phyloP scores from a whole-genome alignment of 2,797 vertebrate genomes.

The Galaxias olidus region DNA sequence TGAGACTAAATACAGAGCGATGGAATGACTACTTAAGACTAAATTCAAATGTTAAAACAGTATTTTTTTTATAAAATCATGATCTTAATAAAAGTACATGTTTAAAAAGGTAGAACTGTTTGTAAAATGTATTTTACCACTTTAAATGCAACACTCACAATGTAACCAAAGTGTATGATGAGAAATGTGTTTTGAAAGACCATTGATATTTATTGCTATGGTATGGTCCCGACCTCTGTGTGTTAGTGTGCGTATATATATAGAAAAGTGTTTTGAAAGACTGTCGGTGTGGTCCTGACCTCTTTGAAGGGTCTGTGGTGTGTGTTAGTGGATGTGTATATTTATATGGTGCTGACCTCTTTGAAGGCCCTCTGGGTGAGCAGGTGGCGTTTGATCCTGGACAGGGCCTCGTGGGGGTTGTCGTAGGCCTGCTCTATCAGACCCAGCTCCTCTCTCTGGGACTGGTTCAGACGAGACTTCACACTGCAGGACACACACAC shows the following conservation, averaged over 20 bases:
- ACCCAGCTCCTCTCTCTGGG: conserved; percentile 95
- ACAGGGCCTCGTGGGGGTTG: conserved; percentile 97
- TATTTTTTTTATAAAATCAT: too few relatives aligned
- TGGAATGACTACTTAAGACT: background rate
- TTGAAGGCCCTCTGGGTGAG: conserved; percentile 99
- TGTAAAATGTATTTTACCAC: too few relatives aligned
- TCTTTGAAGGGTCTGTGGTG: too few relatives aligned
- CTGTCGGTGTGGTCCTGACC: too few relatives aligned
- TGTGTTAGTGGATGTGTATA: background rate
- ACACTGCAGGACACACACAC: conserved; percentile 76
- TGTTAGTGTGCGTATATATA: too few relatives aligned
- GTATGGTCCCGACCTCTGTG: too few relatives aligned
- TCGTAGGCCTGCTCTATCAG: conserved; percentile 98
- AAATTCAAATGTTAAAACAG: too few relatives aligned
- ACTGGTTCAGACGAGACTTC: conserved; percentile 98
- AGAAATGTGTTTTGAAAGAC: too few relatives aligned
- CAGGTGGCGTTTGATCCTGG: conserved; percentile 98
- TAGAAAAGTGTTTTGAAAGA: too few relatives aligned
- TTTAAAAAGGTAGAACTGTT: background rate
- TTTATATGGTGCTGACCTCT: conserved; percentile 77
- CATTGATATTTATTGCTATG: too few relatives aligned
- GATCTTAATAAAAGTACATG: background rate
- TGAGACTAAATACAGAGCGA: background rate
- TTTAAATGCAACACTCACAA: too few relatives aligned
- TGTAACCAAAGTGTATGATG: too few relatives aligned